A percentile compares a stretch with the other conserved stretches of the same genome.
These are phyloP conservation scores for Siniperca obscura DNA, from an alignment of 2,797 vertebrate species.

Conservation along the genomic window DNA sequence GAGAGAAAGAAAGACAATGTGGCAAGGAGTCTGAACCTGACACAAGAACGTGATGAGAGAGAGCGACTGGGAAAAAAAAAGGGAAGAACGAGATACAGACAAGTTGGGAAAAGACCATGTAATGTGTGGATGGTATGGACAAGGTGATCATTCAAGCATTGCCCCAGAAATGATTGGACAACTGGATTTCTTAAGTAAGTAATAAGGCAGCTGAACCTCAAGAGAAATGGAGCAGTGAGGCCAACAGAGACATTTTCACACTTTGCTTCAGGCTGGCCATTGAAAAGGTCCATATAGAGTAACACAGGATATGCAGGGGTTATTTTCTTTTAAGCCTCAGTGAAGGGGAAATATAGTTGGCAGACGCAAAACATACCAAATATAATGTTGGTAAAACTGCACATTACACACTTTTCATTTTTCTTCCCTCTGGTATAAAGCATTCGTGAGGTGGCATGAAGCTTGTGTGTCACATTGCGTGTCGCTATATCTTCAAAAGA, in stretches of 20 bases:
- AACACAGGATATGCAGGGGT: constrained; percentile 7
- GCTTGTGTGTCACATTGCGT: neutral
- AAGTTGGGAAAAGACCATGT: constrained; percentile 21
- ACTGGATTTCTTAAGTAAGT: constrained; percentile 68
- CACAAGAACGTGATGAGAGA: neutral
- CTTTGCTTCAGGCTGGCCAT: constrained; percentile 48
- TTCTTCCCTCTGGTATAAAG: constrained; percentile 7
- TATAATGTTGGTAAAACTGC: neutral
- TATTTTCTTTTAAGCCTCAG: constrained; percentile 25
- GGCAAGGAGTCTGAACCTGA: constrained; percentile 43
- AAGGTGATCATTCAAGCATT: constrained; percentile 61
- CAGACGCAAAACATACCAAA: neutral
- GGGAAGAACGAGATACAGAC: neutral
- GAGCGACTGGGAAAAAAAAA: constrained; percentile 15
- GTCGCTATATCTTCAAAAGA: constrained; percentile 13
- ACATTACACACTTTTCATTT: neutral
- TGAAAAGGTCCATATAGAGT: constrained; percentile 39
- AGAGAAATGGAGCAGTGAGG: constrained; percentile 58
- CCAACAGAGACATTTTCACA: constrained; percentile 43
- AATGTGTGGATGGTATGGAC: constrained; percentile 54
- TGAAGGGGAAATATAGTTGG: neutral
- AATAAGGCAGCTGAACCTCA: constrained; percentile 60
- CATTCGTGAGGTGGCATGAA: neutral
- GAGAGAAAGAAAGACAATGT: constrained; percentile 18
- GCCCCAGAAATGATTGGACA: constrained; percentile 64